phyloP scores from a whole-genome alignment of 37 sponge, comb jelly and placozoan species.

The Axinella damicornis region DNA sequence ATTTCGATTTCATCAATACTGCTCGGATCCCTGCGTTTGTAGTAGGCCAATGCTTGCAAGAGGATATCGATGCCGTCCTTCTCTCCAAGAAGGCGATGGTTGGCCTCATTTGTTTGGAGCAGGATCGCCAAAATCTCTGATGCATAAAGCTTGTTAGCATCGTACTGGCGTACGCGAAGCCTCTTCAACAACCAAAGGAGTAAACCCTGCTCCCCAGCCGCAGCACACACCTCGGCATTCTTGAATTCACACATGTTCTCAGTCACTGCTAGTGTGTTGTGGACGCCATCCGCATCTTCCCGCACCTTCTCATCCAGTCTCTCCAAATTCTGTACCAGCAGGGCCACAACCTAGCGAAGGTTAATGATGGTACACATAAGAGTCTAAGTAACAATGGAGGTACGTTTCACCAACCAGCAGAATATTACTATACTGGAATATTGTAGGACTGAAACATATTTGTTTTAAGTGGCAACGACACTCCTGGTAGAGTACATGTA shows the following conservation, averaged over 20 bases:
- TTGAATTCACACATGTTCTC: slow-evolving; percentile 96
- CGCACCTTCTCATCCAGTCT: slow-evolving; percentile 88
- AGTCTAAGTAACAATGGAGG: too few relatives aligned
- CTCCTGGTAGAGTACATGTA: too few relatives aligned
- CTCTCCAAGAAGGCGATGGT: slow-evolving; percentile 87
- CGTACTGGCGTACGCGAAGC: slow-evolving; percentile 80
- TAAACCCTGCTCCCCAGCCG: slow-evolving; percentile 91
- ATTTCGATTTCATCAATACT: slow-evolving; percentile 90
- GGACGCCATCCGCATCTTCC: slow-evolving; percentile 94
- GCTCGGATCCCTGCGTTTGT: slow-evolving; percentile 90
- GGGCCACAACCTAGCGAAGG: slow-evolving; percentile 73
- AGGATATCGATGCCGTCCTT: slow-evolving; percentile 93
- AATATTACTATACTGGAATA: too few relatives aligned
- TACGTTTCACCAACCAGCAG: too few relatives aligned
- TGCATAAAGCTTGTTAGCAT: slow-evolving; percentile 95
- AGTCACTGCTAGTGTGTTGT: slow-evolving; percentile 90
- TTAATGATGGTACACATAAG: neutral
- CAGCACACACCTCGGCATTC: slow-evolving; percentile 59
- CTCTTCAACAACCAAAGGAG: slow-evolving; percentile 92
- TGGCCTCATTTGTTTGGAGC: slow-evolving; percentile 83
- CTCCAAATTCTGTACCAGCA: slow-evolving; percentile 87
- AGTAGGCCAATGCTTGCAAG: slow-evolving; percentile 93
- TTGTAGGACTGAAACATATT: too few relatives aligned
- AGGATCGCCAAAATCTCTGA: slow-evolving; percentile 94
- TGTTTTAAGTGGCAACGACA: too few relatives aligned